Conservation (phyloP, 2,888 invertebrate species). For the Meloe dianella region DNA sequence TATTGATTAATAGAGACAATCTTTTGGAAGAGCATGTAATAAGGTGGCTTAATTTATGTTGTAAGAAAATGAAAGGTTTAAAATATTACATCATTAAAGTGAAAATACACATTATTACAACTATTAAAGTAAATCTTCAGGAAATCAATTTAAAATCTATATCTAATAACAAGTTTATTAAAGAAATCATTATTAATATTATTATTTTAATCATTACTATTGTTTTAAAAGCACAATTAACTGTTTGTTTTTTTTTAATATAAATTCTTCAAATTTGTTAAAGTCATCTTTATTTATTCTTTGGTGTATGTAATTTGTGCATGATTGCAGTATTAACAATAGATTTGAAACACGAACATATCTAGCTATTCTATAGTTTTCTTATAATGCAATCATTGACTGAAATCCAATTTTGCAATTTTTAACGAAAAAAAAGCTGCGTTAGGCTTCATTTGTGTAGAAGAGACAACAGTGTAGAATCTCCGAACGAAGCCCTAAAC, state of each 20-base stretch:
- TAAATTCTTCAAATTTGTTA: not conserved
- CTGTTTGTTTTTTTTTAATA: not conserved
- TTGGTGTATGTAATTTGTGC: not conserved
- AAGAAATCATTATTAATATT: too few species aligned
- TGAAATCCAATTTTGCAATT: not conserved
- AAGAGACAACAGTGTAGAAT: not conserved
- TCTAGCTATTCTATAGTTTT: not conserved
- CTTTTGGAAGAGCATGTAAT: not conserved
- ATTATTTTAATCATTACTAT: not conserved
- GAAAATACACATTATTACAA: not conserved
- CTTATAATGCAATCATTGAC: constrained; percentile 2
- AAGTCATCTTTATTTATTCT: not conserved
- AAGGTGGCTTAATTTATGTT: constrained; percentile 1
- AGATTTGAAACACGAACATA: not conserved
- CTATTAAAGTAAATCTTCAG: not conserved
- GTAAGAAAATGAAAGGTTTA: constrained; percentile 1
- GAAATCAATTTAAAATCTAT: not conserved
- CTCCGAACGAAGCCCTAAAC: not conserved
- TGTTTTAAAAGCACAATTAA: not conserved
- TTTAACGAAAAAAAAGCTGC: too few species aligned
- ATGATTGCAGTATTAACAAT: not conserved
- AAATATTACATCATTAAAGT: constrained; percentile 6
- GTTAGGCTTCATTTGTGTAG: too few species aligned
- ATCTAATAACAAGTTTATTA: too few species aligned
- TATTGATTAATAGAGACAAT: not conserved